phyloP scores from a whole-genome alignment of 2,113 vertebrate species.

The Tretioscincus oriximinensis region DNA sequence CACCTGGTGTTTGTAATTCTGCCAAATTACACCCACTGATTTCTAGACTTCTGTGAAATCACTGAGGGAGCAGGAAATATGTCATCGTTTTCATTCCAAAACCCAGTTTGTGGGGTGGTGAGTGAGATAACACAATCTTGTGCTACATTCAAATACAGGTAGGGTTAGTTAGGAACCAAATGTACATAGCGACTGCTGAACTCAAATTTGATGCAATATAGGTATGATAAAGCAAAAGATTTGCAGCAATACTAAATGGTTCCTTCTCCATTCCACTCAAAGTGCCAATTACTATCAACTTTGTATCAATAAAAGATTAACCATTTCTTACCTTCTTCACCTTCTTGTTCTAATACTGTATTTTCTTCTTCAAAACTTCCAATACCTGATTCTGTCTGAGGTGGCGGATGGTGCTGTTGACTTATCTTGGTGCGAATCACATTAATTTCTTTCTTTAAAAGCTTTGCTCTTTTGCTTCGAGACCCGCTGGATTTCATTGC shows the following conservation, averaged over 20 bases:
- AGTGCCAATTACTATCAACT: background rate
- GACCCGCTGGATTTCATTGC: slow-evolving; percentile 96
- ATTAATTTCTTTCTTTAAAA: slow-evolving; percentile 91
- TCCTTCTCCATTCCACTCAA: background rate
- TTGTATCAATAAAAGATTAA: slow-evolving; percentile 17
- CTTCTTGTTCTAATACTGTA: slow-evolving; percentile 62
- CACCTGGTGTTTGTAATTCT: too few species aligned
- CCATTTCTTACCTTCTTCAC: slow-evolving; percentile 78
- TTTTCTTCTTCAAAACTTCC: slow-evolving; percentile 74
- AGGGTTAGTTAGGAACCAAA: background rate
- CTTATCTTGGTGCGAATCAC: slow-evolving; percentile 85
- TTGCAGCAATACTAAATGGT: background rate
- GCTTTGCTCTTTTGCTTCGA: slow-evolving; percentile 90
- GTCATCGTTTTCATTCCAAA: too few species aligned
- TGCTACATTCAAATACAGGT: background rate
- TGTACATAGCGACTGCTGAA: background rate
- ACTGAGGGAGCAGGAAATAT: too few species aligned
- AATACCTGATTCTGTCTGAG: slow-evolving; percentile 65
- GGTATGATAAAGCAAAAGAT: background rate
- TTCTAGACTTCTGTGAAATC: too few species aligned
- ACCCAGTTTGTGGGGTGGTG: background rate
- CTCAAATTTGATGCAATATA: background rate
- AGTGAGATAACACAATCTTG: background rate
- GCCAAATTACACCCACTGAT: too few species aligned
- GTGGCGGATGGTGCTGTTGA: slow-evolving; percentile 76